Conservation (phyloP, 2,113 vertebrate species). For the Entomyzon cyanotis region DNA sequence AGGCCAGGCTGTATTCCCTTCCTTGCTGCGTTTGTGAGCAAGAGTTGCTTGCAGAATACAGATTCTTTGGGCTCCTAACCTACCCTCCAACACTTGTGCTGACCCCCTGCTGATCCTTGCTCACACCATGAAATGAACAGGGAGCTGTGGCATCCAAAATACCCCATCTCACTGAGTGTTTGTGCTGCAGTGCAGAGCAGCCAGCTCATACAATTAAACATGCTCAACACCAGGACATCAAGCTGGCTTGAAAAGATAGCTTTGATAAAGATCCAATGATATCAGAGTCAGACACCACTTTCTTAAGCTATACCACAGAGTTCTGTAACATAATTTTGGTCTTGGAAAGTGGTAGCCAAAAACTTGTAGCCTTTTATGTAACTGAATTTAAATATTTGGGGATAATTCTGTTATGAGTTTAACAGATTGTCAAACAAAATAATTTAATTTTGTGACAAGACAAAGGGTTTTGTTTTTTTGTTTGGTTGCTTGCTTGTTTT, state of each 20-base stretch:
- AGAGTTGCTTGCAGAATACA: not conserved
- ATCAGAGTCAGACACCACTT: not conserved
- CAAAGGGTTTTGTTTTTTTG: not conserved
- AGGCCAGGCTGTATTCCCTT: not conserved
- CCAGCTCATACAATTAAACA: not conserved
- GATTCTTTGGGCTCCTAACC: not conserved
- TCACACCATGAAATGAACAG: not conserved
- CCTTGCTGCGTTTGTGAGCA: not conserved
- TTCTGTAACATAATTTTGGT: not conserved
- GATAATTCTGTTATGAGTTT: not conserved
- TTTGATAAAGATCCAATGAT: not conserved
- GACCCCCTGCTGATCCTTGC: not conserved
- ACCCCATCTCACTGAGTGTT: not conserved
- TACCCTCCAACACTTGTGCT: not conserved
- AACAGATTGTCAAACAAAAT: not conserved
- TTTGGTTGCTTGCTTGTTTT: not conserved
- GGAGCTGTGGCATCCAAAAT: fast-evolving
- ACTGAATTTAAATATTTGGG: not conserved
- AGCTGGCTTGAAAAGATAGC: not conserved
- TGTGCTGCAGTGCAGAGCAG: not conserved
- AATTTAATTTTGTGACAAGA: not conserved
- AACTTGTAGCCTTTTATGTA: not conserved
- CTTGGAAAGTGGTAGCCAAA: not conserved
- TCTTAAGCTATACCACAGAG: not conserved
- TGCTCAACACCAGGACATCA: not conserved